A percentile compares a stretch with the other conserved stretches of the same genome.
phyloP scores from a whole-genome alignment of 2,113 vertebrate species.

The Oxygymnocypris stewartii region DNA sequence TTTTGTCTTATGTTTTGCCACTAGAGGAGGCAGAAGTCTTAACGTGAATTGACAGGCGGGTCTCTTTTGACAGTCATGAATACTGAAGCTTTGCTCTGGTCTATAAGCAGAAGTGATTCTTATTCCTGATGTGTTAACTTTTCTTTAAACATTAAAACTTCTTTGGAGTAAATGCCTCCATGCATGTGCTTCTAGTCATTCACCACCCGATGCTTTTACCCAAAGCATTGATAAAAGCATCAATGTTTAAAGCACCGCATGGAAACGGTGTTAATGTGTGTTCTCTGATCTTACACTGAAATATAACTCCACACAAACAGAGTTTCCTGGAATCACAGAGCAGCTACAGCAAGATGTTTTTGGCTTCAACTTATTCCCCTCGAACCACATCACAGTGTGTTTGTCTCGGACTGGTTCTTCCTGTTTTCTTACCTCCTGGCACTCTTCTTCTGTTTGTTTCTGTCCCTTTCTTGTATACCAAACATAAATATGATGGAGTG shows the following conservation, averaged over 20 bases:
- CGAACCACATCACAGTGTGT: not conserved
- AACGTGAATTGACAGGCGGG: not conserved
- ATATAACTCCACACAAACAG: not conserved
- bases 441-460: not conserved
- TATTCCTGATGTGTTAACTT: not conserved
- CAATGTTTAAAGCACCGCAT: not conserved
- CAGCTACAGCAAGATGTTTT: not conserved
- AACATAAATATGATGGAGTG: not conserved
- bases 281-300: not conserved
- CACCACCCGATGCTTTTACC: not conserved
- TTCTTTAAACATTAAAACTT: not conserved
- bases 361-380: not conserved
- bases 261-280: not conserved
- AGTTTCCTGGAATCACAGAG: not conserved
- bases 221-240: not conserved
- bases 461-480: not conserved
- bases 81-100: not conserved
- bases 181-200: not conserved
- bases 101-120: not conserved
- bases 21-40: not conserved
- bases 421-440: constrained; percentile 13
- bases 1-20: not conserved
- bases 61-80: not conserved
- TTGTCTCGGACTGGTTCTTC: constrained; percentile 33
- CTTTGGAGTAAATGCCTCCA: not conserved